phyloP scores from a whole-genome alignment of 2,113 vertebrate species.

The Anseranas semipalmata region DNA sequence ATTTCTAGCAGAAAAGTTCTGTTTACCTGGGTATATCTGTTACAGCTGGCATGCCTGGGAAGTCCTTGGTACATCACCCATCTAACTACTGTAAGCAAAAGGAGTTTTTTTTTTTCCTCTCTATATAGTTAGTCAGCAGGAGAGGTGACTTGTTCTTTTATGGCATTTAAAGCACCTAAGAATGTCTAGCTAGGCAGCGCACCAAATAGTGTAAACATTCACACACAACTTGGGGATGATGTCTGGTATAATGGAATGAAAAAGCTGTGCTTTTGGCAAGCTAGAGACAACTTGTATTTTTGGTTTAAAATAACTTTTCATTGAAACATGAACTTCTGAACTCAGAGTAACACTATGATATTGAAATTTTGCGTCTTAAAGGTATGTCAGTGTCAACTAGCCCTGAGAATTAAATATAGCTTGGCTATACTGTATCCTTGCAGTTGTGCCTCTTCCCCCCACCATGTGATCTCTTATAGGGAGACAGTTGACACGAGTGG shows the following conservation, averaged over 20 bases:
- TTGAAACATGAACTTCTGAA: background rate
- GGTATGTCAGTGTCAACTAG: background rate
- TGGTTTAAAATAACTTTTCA: background rate
- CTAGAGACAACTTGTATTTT: background rate
- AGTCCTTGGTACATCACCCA: background rate
- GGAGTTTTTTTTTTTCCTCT: background rate
- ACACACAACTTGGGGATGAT: background rate
- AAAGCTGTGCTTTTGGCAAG: background rate
- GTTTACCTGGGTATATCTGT: background rate
- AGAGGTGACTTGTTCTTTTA: conserved; percentile 45
- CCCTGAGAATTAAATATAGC: background rate
- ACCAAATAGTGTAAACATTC: background rate
- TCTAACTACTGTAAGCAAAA: background rate
- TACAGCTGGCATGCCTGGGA: background rate
- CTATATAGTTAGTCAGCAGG: background rate
- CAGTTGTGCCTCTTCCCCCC: background rate
- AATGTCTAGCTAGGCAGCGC: background rate
- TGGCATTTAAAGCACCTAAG: conserved; percentile 23
- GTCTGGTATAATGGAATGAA: background rate
- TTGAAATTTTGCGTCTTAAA: background rate
- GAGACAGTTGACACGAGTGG: background rate
- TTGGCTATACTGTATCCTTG: background rate
- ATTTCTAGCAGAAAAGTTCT: conserved; percentile 2
- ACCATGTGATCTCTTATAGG: background rate
- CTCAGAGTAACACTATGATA: fast-evolving